phyloP scores from a whole-genome alignment of 2,797 vertebrate genomes.

The Pogonophryne albipinna region DNA sequence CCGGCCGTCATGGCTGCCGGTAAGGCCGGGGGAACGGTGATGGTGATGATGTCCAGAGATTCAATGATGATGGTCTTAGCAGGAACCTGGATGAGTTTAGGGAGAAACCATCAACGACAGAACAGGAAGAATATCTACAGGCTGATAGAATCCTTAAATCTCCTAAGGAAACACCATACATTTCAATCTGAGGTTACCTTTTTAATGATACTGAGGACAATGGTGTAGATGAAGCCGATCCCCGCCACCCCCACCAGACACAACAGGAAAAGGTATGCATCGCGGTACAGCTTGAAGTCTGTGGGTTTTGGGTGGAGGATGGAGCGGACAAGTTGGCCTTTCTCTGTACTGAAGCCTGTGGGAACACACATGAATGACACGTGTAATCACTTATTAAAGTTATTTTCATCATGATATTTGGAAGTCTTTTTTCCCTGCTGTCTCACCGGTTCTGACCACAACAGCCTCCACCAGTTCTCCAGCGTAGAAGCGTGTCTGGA shows the following conservation, averaged over 20 bases:
- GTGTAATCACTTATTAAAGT: neutral
- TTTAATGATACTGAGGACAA: slow-evolving; percentile 91
- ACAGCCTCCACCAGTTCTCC: slow-evolving; percentile 95
- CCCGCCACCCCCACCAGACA: slow-evolving; percentile 94
- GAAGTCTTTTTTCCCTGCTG: neutral
- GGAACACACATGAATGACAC: neutral
- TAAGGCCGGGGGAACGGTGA: slow-evolving; percentile 95
- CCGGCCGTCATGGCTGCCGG: slow-evolving; percentile 97
- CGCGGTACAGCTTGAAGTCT: slow-evolving; percentile 96
- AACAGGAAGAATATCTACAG: neutral
- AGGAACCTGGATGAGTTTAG: slow-evolving; percentile 82
- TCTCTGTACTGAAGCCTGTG: slow-evolving; percentile 94
- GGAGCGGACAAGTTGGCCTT: slow-evolving; percentile 95
- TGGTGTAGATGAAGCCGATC: slow-evolving; percentile 93
- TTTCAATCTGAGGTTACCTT: neutral
- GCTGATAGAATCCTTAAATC: neutral
- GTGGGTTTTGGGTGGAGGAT: slow-evolving; percentile 97
- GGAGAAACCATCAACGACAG: neutral
- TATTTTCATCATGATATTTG: neutral
- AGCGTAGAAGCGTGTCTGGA: slow-evolving; percentile 96
- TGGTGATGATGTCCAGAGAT: slow-evolving; percentile 97
- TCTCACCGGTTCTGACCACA: slow-evolving; percentile 93
- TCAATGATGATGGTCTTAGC: slow-evolving; percentile 89
- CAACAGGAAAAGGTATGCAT: slow-evolving; percentile 94
- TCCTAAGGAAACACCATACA: neutral